phyloP scores from a whole-genome alignment of 2,797 vertebrate genomes.

The Clangula hyemalis region DNA sequence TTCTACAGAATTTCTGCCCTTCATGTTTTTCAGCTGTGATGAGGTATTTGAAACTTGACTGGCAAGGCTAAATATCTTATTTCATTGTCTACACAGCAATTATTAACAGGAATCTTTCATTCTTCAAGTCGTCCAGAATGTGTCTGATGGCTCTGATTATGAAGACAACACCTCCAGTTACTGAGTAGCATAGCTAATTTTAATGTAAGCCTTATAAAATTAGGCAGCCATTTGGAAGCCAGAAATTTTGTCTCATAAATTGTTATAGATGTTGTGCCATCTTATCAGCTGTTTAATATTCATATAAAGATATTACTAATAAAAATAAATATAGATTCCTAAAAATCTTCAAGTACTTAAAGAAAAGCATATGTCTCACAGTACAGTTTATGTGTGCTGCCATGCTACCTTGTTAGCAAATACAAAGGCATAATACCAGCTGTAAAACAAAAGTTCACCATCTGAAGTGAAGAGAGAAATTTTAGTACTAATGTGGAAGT shows the following conservation, averaged over 20 bases:
- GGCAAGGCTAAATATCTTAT: background rate
- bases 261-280: background rate
- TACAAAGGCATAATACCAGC: background rate
- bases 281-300: background rate
- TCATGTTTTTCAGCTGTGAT: background rate
- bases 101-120: background rate
- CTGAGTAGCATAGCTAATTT: background rate
- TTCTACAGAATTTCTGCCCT: background rate
- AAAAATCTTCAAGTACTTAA: background rate
- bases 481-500: background rate
- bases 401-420: slow-evolving; percentile 32
- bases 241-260: background rate
- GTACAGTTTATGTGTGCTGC: background rate
- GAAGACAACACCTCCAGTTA: background rate
- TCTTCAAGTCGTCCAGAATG: background rate
- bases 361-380: background rate
- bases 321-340: background rate
- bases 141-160: background rate
- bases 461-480: slow-evolving; percentile 10
- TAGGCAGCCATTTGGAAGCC: background rate
- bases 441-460: background rate
- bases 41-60: background rate
- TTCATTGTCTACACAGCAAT: background rate
- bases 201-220: background rate
- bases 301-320: background rate